A percentile compares a stretch with the other conserved stretches of the same genome.
phyloP scores from a whole-genome alignment of 1,140 invertebrate genomes.

The Eulimnadia texana region DNA sequence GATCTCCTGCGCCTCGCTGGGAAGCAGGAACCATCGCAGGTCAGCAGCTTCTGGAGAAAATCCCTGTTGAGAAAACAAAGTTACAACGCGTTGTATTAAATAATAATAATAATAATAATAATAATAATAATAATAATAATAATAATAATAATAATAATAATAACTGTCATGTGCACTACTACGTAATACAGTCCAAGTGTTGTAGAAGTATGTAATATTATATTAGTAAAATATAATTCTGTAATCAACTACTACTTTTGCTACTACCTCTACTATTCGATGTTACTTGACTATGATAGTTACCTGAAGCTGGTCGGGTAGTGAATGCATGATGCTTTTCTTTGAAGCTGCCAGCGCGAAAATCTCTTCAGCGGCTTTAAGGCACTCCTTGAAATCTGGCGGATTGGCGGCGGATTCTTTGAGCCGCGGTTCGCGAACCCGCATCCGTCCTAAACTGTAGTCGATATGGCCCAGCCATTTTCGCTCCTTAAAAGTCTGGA shows the following conservation, averaged over 20 bases:
- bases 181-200: no score
- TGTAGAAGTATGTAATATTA: no score
- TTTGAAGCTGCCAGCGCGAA: conserved; percentile 62
- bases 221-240: no score
- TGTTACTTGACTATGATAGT: no score
- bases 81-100: no score
- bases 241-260: no score
- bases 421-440: conserved; percentile 46
- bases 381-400: conserved; percentile 46
- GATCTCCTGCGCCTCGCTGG: conserved; percentile 32
- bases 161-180: no score
- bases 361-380: conserved; percentile 58
- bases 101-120: no score
- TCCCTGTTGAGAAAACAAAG: no score
- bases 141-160: no score
- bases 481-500: conserved; percentile 50
- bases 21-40: conserved; percentile 71
- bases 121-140: no score
- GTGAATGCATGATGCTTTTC: conserved; percentile 23
- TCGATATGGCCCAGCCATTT: conserved; percentile 66
- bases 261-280: no score
- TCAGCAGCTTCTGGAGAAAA: conserved; percentile 20
- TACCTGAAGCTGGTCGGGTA: not conserved
- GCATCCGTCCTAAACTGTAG: conserved; percentile 60
- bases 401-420: conserved; percentile 1